Conservation (phyloP, 1,140 invertebrate species). For the Rhyzopertha dominica region DNA sequence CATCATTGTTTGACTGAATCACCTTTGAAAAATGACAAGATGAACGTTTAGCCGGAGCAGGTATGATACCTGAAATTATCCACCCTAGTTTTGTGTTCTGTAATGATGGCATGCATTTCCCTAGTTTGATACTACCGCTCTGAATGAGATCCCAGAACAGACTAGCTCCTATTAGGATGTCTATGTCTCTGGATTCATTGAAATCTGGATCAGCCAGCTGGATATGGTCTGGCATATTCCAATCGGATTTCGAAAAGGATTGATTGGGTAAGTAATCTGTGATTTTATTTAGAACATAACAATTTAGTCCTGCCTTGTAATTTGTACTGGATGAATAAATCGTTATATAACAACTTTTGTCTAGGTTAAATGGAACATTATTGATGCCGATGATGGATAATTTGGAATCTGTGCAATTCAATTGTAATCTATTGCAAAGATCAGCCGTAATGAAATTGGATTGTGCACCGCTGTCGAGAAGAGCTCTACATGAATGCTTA, state of each 20-base stretch:
- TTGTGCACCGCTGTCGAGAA: slow-evolving; percentile 14
- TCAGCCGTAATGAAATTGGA: slow-evolving; percentile 6
- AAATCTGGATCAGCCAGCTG: slow-evolving; percentile 15
- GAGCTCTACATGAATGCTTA: neutral
- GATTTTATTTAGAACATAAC: slow-evolving; percentile 1
- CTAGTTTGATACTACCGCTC: slow-evolving; percentile 1
- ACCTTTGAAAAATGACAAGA: neutral
- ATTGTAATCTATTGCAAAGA: slow-evolving; percentile 2
- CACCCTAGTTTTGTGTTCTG: too few species aligned
- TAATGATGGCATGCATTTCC: too few species aligned
- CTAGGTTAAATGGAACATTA: neutral
- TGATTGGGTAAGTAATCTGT: slow-evolving; percentile 5
- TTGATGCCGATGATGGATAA: slow-evolving; percentile 1
- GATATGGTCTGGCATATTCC: neutral
- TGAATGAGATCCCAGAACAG: neutral
- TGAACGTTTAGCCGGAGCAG: too few species aligned
- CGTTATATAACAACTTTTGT: neutral
- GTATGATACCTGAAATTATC: too few species aligned
- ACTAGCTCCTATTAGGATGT: slow-evolving; percentile 8
- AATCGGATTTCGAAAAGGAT: neutral
- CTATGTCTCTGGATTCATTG: slow-evolving; percentile 3
- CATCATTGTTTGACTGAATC: slow-evolving; percentile 5
- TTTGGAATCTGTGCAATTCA: neutral
- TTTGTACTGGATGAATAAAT: neutral
- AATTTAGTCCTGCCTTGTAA: neutral